A percentile compares a stretch with the other conserved stretches of the same genome.
Evolutionary conservation across 2,888 invertebrate genomes (phyloP).

Genomic region (Bursaphelenchus okinawaensis): DNA sequence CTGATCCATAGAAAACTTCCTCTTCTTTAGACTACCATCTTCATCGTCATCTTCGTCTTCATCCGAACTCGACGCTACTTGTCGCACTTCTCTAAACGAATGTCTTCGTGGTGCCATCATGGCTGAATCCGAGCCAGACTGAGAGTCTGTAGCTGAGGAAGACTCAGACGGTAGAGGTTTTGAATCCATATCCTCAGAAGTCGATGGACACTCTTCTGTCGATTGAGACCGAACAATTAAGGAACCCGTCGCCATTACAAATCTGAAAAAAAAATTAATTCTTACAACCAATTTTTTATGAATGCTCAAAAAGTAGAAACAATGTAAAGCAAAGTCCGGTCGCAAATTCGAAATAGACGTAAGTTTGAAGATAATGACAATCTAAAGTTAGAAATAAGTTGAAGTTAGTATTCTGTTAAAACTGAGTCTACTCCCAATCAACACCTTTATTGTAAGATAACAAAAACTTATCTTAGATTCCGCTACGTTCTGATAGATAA

Average conservation of each 20-base stretch:
- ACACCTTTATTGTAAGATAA: no score
- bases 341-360: no score
- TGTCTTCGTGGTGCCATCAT: not conserved
- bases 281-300: no score
- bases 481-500: no score
- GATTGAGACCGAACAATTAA: not conserved
- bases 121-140: not conserved
- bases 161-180: not conserved
- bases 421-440: no score
- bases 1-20: not conserved
- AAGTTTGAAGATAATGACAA: no score
- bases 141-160: not conserved
- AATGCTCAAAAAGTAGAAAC: no score
- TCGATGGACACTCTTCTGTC: not conserved
- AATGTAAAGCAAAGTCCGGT: no score
- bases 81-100: not conserved
- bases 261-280: no score
- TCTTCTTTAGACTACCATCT: not conserved
- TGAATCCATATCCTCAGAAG: not conserved
- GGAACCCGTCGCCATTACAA: not conserved
- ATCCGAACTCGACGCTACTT: not conserved
- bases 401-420: no score
- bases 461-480: no score
- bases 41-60: not conserved
- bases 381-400: no score